These are phyloP conservation scores for Petrolisthes cinctipes DNA, from an alignment of 2,888 invertebrate species.

Conservation along the genomic window DNA sequence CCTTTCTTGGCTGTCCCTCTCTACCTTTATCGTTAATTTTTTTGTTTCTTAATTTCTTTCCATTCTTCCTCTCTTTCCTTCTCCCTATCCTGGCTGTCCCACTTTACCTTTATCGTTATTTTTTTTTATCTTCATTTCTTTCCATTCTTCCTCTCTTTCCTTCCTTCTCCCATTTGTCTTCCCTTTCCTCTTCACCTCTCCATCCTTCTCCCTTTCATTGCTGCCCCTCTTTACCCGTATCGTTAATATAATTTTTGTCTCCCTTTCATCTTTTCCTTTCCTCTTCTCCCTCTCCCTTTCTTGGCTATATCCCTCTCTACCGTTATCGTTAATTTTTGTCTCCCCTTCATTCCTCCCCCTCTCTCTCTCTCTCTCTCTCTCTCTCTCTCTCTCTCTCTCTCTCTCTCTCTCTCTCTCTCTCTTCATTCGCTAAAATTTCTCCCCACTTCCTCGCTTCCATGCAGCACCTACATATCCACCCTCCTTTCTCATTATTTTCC, in stretches of 20 bases:
- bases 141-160: conserved; percentile 19
- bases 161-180: not conserved
- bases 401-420: not conserved
- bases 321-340: not conserved
- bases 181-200: too few relatives aligned
- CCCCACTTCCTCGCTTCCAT: too few relatives aligned
- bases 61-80: conserved; percentile 21
- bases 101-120: not conserved
- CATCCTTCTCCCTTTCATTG: not conserved
- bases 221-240: not conserved
- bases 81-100: not conserved
- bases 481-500: too few relatives aligned
- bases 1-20: too few relatives aligned
- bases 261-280: not conserved
- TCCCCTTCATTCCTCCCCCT: conserved; percentile 1
- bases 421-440: too few relatives aligned
- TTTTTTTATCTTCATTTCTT: not conserved
- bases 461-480: too few relatives aligned
- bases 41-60: not conserved
- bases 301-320: too few relatives aligned
- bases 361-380: conserved; percentile 35
- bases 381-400: not conserved
- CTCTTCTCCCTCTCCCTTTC: not conserved
- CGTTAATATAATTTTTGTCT: not conserved
- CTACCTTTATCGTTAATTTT: not conserved